phyloP scores from a whole-genome alignment of 2,113 vertebrate species.

The Dicrurus megarhynchus region DNA sequence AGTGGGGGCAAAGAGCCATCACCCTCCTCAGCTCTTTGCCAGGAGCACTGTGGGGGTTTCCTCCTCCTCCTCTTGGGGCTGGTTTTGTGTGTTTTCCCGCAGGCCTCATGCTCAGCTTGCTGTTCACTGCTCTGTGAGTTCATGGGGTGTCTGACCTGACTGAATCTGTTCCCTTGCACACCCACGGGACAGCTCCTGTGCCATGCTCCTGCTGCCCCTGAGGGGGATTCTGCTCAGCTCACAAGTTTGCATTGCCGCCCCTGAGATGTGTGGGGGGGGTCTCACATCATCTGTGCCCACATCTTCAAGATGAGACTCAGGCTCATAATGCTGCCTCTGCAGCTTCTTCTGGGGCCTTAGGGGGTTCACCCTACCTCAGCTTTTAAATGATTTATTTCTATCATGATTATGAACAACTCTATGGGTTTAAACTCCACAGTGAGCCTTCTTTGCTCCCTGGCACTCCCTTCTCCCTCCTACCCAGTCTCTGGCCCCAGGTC shows the following conservation, averaged over 20 bases:
- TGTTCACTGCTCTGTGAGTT: not conserved
- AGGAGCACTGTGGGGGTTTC: not conserved
- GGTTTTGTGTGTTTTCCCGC: not conserved
- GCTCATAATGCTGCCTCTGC: not conserved
- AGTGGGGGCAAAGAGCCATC: not conserved
- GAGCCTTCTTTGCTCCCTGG: not conserved
- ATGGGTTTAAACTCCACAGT: not conserved
- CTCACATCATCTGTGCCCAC: not conserved
- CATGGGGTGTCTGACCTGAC: not conserved
- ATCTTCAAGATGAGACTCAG: not conserved
- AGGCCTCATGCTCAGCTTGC: not conserved
- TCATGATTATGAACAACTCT: not conserved
- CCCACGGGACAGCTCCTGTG: not conserved
- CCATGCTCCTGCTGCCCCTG: not conserved
- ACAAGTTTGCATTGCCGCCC: too few species aligned
- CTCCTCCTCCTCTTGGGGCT: not conserved
- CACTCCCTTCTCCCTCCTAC: not conserved
- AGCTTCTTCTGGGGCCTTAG: not conserved
- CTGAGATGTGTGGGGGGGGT: not conserved
- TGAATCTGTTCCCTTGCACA: not conserved
- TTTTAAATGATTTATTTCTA: not conserved
- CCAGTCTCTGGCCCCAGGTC: not conserved
- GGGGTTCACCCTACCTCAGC: too few species aligned
- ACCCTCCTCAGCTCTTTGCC: not conserved
- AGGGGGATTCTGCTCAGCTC: not conserved